phyloP scores from a whole-genome alignment of 2,797 vertebrate species.

The Cossypha caffra region DNA sequence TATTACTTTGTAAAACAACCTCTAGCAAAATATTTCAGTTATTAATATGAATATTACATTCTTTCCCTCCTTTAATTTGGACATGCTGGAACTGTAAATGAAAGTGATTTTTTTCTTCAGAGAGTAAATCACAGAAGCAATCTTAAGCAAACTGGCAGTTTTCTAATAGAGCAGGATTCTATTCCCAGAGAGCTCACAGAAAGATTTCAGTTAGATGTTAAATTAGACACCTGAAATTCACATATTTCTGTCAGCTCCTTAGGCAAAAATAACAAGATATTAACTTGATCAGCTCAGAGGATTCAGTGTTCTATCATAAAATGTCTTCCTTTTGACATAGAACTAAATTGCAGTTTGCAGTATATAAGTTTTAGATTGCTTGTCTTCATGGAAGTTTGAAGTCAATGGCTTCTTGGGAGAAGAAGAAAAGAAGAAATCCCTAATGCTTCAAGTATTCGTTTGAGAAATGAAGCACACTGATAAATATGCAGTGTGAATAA shows the following conservation, averaged over 20 bases:
- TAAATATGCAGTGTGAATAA: background rate
- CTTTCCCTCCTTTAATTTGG: constrained; percentile 64
- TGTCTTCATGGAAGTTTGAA: background rate
- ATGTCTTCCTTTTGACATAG: constrained; percentile 64
- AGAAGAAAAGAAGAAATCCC: background rate
- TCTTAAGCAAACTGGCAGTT: constrained; percentile 69
- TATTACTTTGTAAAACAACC: constrained; percentile 31
- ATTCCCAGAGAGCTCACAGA: constrained; percentile 64
- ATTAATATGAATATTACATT: constrained; percentile 64
- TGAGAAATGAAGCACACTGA: background rate
- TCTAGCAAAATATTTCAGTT: constrained; percentile 54
- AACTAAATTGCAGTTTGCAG: constrained; percentile 60
- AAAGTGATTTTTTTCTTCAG: constrained; percentile 59
- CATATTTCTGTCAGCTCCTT: constrained; percentile 72
- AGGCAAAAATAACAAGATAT: constrained; percentile 76
- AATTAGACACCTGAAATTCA: constrained; percentile 76
- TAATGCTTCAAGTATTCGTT: background rate
- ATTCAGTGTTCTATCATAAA: constrained; percentile 19
- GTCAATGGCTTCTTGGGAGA: constrained; percentile 13
- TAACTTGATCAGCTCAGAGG: constrained; percentile 70
- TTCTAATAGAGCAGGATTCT: constrained; percentile 62
- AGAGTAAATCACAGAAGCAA: constrained; percentile 64
- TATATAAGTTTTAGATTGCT: background rate
- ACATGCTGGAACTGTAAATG: constrained; percentile 41
- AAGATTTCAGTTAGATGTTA: constrained; percentile 77